phyloP scores from a whole-genome alignment of 2,113 vertebrate species.

The Chionodraco myersi region DNA sequence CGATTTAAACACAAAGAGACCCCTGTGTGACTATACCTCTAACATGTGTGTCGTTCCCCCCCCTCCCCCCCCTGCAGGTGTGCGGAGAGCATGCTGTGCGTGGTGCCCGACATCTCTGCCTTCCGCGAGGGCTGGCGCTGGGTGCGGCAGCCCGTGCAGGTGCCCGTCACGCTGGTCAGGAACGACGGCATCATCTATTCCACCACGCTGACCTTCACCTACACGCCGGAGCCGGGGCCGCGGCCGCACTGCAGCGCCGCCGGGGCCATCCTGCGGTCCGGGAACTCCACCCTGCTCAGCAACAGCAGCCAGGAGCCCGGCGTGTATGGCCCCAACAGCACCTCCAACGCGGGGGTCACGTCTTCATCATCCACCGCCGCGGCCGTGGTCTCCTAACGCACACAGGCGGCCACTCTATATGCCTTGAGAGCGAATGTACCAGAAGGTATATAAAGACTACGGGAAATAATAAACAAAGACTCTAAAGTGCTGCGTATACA shows the following conservation, averaged over 20 bases:
- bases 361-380: conserved; percentile 93
- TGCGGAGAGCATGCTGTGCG: conserved; percentile 98
- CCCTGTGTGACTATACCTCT: no score
- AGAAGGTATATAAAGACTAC: conserved; percentile 62
- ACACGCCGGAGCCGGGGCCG: conserved; percentile 97
- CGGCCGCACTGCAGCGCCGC: conserved; percentile 97
- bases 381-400: conserved; percentile 96
- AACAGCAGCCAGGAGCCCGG: conserved; percentile 85
- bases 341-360: conserved; percentile 88
- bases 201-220: conserved; percentile 99
- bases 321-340: conserved; percentile 80
- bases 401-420: conserved; percentile 59
- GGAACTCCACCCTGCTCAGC: conserved; percentile 89
- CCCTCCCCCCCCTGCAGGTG: conserved; percentile 82
- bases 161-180: conserved; percentile 98
- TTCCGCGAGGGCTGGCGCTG: conserved; percentile 99
- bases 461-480: conserved; percentile 69
- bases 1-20: no score
- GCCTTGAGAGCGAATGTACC: conserved; percentile 71
- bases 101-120: conserved; percentile 98
- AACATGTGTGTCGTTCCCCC: background rate
- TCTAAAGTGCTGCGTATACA: conserved; percentile 85
- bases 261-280: conserved; percentile 95
- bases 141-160: conserved; percentile 98
- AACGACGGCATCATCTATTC: conserved; percentile 99